Evolutionary conservation across 2,888 invertebrate species (phyloP).

Genomic region (Glomeris marginata): DNA sequence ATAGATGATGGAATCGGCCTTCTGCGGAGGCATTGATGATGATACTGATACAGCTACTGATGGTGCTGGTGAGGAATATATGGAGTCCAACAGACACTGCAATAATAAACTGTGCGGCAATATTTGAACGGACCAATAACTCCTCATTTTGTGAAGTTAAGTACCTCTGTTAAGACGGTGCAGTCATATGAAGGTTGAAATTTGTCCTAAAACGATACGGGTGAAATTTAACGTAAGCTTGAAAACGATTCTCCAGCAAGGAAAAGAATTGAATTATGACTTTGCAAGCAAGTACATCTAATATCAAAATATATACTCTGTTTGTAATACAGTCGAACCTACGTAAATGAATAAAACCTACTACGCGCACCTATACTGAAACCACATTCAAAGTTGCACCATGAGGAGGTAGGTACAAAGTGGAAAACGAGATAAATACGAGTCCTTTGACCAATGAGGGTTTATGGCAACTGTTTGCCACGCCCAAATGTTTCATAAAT

Average conservation of each 20-base stretch:
- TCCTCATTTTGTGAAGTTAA: neutral
- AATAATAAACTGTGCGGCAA: conserved; percentile 4
- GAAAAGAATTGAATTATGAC: too few species aligned
- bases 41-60: conserved; percentile 9
- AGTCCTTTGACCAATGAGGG: too few species aligned
- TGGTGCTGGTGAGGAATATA: conserved; percentile 13
- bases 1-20: conserved; percentile 12
- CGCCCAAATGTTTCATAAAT: too few species aligned
- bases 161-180: conserved; percentile 77
- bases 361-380: too few species aligned
- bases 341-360: too few species aligned
- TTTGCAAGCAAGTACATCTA: neutral
- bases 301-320: too few species aligned
- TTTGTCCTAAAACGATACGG: conserved; percentile 44
- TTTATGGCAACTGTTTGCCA: too few species aligned
- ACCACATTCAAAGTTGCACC: too few species aligned
- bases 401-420: too few species aligned
- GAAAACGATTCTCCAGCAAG: neutral
- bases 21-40: conserved; percentile 12
- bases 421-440: too few species aligned
- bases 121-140: neutral
- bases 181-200: conserved; percentile 92
- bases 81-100: conserved; percentile 15
- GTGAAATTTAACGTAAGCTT: neutral
- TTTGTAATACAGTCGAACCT: too few species aligned